Evolutionary conservation across 1,140 invertebrate genomes (phyloP), one percentile per base, ranked within the genome.

Genomic region (Dufourea novaeangliae): DNA sequence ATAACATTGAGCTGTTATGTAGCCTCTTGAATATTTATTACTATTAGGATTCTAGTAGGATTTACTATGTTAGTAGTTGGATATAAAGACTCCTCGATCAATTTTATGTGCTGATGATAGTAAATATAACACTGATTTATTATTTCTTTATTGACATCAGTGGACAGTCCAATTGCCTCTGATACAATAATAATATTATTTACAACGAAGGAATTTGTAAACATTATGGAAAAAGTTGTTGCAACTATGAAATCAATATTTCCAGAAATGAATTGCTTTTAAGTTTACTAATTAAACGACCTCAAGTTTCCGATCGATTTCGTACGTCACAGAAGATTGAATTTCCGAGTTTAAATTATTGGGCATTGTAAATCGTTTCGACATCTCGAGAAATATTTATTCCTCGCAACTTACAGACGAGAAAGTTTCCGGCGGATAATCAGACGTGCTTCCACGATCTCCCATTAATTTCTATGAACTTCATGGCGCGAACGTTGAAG

Each of bases 381-480:
- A 20, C 57, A 10, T 8, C 10, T 37, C 20, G 20, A 20, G 20
- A 37, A 61, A 61, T 61, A 61, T 61, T 61, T 61, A 61, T 61
- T 22, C 29, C 8, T 37, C 29, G 57, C 7, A 61, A 61, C n/a
- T 57, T n/a, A 8, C 6, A 3, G 32, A 22, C 20, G n/a, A 0
- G 57, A 37, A 61, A 61, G 20, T 61, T 61, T 37, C 57, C 34
- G 2, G 4, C 32, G 57, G 37, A n/a, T 20, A 61, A 61, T 61
- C 57, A 22, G 57, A 61, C 57, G 57, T 32, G 57, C 37, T 61
- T 22, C 14, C 20, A 32, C 32, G 29, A 37, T 37, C 57, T 37
- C 57, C 20, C 32, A 32, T 61, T 61, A 61, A 61, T 61, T 61
- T 37, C 57, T 32, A 20, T 22, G 57, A 61, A 61, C 57, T 37